Base-by-base conservation (phyloP, 1,140 invertebrate species). In the Penaeus vannamei region DNA sequence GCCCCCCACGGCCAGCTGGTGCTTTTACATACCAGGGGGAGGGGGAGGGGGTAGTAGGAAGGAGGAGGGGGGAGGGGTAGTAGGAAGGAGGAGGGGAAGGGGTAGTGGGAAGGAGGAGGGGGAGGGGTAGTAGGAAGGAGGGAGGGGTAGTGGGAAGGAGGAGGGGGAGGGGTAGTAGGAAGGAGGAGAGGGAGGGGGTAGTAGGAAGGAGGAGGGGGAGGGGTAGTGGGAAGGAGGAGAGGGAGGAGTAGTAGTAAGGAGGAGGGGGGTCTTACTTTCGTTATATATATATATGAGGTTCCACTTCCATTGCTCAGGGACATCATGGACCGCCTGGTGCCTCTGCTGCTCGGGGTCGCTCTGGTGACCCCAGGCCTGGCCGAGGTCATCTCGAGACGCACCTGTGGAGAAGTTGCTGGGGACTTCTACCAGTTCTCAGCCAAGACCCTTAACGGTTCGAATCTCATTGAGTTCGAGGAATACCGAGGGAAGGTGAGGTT, bases 401-500 rank as follows among this genome's bases (percentile, higher is more conserved):
- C 85, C 17, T 91, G 91, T 82, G 85, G 84, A 10, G 85, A 89
- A 23, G 80, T 81, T 17, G 46, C 64, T 14, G 90, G 85, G 5
- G 87, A 86, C 62, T 87, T 91, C 53, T 91, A 91, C 84, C 89
- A 90, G 64, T 91, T 91, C 84, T 91, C 91, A 19, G 85, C 90
- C n/a, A 90, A 90, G 3, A 85, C 90, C 26, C 85, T 92, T 0
- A 61, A 85, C 12, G 89, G 90, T 19, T 86, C 86, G 4, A 82
- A 86, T 19, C 91, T 87, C 29, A 46, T 92, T 14, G 86, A 84
- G 46, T 89, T 93, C 77, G 88, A 91, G 14, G 90, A 92, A 46
- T 94, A 92, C 91, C 76, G 90, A 83, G 93, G 92, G 23, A 92
- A 93, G 81, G 92, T 94, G 23, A 79, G 87, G 2, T 26, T 59